Conservation (phyloP, 64 coral and sea anemone species). For the Trachythela sp. region DNA sequence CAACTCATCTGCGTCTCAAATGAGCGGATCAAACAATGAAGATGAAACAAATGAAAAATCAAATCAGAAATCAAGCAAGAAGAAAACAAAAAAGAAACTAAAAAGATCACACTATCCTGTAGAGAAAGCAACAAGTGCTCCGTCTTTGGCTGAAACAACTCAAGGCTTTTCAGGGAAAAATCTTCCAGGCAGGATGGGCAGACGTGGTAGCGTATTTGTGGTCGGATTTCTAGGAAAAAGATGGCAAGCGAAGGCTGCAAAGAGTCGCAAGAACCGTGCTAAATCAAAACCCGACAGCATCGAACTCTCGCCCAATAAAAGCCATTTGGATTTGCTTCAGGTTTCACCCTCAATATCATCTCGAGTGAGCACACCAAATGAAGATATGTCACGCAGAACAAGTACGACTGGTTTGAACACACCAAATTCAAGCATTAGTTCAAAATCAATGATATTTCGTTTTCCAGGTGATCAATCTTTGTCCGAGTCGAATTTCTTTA, state of each 20-base stretch:
- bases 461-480: neutral
- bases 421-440: neutral
- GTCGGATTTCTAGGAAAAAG: slow-evolving; percentile 12
- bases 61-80: neutral
- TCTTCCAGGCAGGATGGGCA: neutral
- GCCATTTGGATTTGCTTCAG: neutral
- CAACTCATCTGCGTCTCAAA: neutral
- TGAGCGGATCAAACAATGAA: neutral
- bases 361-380: neutral
- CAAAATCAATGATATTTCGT: neutral
- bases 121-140: neutral
- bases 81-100: neutral
- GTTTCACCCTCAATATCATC: neutral
- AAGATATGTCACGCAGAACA: neutral
- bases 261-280: neutral
- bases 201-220: neutral
- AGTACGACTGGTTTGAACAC: neutral
- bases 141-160: neutral
- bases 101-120: neutral
- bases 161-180: neutral
- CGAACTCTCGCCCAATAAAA: neutral
- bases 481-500: neutral
- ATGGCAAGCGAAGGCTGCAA: slow-evolving; percentile 3
- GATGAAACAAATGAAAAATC: neutral
- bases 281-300: neutral